Base-by-base conservation (phyloP, 2,113 vertebrate genomes). In the Nibea albiflora region DNA sequence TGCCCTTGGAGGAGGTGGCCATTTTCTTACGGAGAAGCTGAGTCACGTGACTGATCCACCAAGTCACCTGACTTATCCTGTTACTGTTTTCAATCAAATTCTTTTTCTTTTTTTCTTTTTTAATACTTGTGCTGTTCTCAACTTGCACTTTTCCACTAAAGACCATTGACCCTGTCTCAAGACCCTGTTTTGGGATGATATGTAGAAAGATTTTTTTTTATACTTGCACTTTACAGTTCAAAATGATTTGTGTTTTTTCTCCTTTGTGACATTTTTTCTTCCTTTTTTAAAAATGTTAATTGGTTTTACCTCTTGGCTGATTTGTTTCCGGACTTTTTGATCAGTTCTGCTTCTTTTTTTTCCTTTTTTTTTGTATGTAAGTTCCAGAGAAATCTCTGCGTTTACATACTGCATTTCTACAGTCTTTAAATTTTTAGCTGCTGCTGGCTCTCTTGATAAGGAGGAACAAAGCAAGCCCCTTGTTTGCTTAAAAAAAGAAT, bases 201-300 rank as follows among this genome's bases (percentile, higher is more conserved):
- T 90, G 86, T 91, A 92, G 85, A 87, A 77, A 88, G 68, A 76
- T 83, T 89, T 89, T 89, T 89, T 93, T 93, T 93, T 94, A 93
- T 94, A 95, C 93, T 92, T 95, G 95, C 95, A 96, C 95, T 95
- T 96, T 95, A 96, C 85, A 85, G 89, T 91, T 93, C 53, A 89
- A 93, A 77, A 81, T 81, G 20, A 87, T 92, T 90, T 94, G 69
- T 91, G 66, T 86, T 56, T 56, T 91, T 73, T 20, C 80, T 83
- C 85, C 87, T 84, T 86, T 67, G 67, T 89, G 68, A 73, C 24
- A 39, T 39, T 71, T 76, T 77, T 80, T 83, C 74, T 86, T 73
- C 62, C 87, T 2, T 31, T 50, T 83, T 89, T 88, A 84, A 76
- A 20, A 73, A 71, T 64, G 84, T 85, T 91, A 64, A 91, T 91